Base-by-base conservation (phyloP, 2,888 invertebrate species). In the Fragum whitleyi region DNA sequence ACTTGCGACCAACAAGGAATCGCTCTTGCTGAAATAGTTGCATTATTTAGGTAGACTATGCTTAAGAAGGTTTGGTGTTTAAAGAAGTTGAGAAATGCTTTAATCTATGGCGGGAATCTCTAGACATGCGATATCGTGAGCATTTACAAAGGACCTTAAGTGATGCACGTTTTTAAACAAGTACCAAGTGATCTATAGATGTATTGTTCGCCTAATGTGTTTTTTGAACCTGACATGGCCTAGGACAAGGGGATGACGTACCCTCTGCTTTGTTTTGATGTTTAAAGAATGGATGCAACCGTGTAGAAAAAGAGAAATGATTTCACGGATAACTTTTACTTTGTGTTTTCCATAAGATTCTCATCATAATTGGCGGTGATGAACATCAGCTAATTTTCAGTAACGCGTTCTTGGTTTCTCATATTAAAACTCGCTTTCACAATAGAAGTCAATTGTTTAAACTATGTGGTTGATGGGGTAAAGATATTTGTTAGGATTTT, bases 91-190 rank as follows among this genome's bases (percentile, higher is more conserved):
- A 51, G 51, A 51, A 51, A 69, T 29, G 28, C 16, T 47, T 16
- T 73, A 62, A 77, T 81, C 81, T 81, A 19, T 81, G 77, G 81
- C 77, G 77, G 81, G 81, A 77, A 81, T 81, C 81, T 81, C 7
- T 36, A n/a, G 69, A 59, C 67, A 75, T 67, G 42, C 47, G 26
- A 74, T 75, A n/a, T 57, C 29, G 36, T 39, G 28, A 26, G 11
- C 26, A 57, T 23, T 57, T 14, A 57, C 57, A 57, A 57, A 11
- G 47, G 68, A 26, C 21, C 21, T 51, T 21, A 47, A 51, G n/a
- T 62, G 62, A 62, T 62, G 62, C 62, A 62, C 62, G 32, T 32
- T 62, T 19, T 16, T 62, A 32, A 62, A 62, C 62, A 62, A 62
- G 62, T 62, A 62, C 62, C 62, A 1, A 62, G 32, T 62, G 62